Conservation (phyloP, 2,113 vertebrate genomes). For the Cervus canadensis region DNA sequence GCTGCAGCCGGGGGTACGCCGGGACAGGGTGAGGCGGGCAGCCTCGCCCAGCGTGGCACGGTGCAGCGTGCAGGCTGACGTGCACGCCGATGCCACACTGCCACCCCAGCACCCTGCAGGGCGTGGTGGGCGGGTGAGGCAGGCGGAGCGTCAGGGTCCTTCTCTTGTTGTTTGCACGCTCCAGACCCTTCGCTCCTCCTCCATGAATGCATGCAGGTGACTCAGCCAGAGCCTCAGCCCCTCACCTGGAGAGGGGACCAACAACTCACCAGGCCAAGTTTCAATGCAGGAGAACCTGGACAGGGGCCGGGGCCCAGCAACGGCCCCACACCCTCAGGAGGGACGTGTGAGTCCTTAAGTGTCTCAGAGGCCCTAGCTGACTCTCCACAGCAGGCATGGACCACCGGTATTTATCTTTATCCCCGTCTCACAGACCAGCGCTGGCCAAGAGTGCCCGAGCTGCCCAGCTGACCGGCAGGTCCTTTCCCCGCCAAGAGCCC, state of each 20-base stretch:
- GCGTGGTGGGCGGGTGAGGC: rapidly evolving
- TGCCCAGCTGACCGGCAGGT: rapidly evolving
- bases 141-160: background rate
- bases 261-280: rapidly evolving
- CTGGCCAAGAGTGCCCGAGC: background rate
- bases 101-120: background rate
- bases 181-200: background rate
- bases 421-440: background rate
- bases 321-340: rapidly evolving
- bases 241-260: background rate
- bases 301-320: rapidly evolving
- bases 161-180: background rate
- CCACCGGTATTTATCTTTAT: rapidly evolving
- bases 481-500: background rate
- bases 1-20: too few species aligned
- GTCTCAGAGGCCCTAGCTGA: rapidly evolving
- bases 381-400: too few species aligned
- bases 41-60: too few species aligned
- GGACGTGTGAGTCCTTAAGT: rapidly evolving
- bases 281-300: rapidly evolving
- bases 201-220: rapidly evolving
- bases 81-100: rapidly evolving
- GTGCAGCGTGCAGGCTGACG: too few species aligned
- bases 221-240: background rate
- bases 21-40: too few species aligned